Evolutionary conservation across 2,797 vertebrate species (phyloP), one percentile per base, ranked within the genome.

Genomic region (Malacoctenus gilli): DNA sequence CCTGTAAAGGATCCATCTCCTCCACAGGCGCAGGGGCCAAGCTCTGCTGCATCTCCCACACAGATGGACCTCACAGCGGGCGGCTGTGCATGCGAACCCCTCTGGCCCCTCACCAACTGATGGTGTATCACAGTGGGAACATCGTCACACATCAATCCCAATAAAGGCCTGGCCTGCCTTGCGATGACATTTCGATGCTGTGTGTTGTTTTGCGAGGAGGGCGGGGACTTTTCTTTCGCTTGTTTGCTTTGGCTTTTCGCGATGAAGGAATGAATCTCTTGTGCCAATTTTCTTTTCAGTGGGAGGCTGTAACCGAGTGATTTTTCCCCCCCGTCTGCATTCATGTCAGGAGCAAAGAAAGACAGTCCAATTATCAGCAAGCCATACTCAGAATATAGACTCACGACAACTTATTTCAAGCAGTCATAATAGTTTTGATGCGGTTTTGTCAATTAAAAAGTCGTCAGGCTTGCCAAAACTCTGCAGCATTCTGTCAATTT

Each of bases 31-130:
- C 51, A 72, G 68, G 35, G 76, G 63, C 66, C 76, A 5, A 68
- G 38, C 62, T 9, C 75, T 4, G 34, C 74, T 44, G 60, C 71
- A 42, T 74, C 62, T 64, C 75, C 73, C 81, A 68, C 80, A 81
- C 87, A 89, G 86, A 87, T 86, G 86, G 86, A 85, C 72, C 79
- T 82, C 83, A 23, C 84, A 67, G 81, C 58, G 59, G 76, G 86
- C 31, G 19, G 14, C 73, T 3, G 46, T 68, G 75, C 85, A 79
- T 49, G 59, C 40, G 38, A 54, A 60, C 66, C 63, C 63, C 80
- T 72, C 59, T 60, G 60, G 57, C 71, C 72, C 61, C 37, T 59
- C 73, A 65, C 63, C 74, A 80, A 43, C 66, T 63, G 68, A 80
- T 72, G 80, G 71, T 79, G 76, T 66, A 57, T 68, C 79, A 48